Conservation (phyloP, 30 jellyfish, hydroid and myxozoan species). For the Nemopilema nomurai region DNA sequence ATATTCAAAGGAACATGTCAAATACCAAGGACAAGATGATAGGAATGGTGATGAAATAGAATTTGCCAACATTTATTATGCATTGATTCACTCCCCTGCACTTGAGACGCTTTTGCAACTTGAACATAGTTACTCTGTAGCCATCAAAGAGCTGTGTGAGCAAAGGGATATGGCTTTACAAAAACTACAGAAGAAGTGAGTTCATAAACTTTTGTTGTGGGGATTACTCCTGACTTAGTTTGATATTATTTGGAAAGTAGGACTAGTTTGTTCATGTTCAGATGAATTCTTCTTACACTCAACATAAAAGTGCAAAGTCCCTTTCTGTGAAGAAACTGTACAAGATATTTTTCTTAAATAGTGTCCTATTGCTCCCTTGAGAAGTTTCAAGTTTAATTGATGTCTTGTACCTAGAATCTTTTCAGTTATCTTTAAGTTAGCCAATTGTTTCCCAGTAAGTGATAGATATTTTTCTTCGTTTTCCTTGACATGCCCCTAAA, state of each 20-base stretch:
- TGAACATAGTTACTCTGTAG: conserved; percentile 86
- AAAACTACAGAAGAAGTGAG: conserved; percentile 74
- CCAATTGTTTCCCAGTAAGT: too few species aligned
- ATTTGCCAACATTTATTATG: conserved; percentile 84
- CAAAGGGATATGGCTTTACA: conserved; percentile 70
- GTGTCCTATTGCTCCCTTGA: too few species aligned
- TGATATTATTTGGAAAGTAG: neutral
- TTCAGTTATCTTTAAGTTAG: too few species aligned
- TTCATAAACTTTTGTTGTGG: neutral
- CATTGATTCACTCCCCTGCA: conserved; percentile 94
- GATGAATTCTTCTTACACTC: too few species aligned
- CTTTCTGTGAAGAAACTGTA: too few species aligned
- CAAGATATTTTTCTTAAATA: too few species aligned
- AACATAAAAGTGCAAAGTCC: too few species aligned
- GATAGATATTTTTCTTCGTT: too few species aligned
- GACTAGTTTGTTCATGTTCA: too few species aligned
- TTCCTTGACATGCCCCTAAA: too few species aligned
- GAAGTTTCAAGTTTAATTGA: too few species aligned
- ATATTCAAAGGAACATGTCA: conserved; percentile 52
- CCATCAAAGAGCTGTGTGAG: conserved; percentile 69
- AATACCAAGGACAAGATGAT: conserved; percentile 47
- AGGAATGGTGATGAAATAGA: conserved; percentile 55
- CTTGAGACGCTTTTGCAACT: conserved; percentile 82
- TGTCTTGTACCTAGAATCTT: too few species aligned
- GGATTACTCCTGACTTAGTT: neutral